Evolutionary conservation across 1,140 invertebrate species (phyloP).

Genomic region (Anadara kagoshimensis): DNA sequence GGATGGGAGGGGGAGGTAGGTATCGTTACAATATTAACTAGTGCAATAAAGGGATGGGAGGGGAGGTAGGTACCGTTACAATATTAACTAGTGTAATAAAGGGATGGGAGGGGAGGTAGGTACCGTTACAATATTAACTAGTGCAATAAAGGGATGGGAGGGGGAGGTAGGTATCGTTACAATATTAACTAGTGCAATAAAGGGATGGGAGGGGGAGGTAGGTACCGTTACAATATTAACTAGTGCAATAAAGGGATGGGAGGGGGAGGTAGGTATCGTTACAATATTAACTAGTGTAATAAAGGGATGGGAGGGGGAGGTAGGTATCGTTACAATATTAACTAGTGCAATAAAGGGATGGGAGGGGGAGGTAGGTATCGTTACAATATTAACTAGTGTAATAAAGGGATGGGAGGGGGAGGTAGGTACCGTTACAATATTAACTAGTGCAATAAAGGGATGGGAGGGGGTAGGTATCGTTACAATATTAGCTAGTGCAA

Average conservation of each 20-base stretch:
- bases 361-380: slow-evolving; percentile 86
- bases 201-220: slow-evolving; percentile 95
- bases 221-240: slow-evolving; percentile 55
- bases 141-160: slow-evolving; percentile 94
- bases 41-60: slow-evolving; percentile 94
- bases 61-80: slow-evolving; percentile 78
- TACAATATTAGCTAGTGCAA: slow-evolving; percentile 91
- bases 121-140: slow-evolving; percentile 92
- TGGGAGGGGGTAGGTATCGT: no score
- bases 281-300: slow-evolving; percentile 90
- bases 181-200: slow-evolving; percentile 92
- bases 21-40: slow-evolving; percentile 82
- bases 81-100: no score
- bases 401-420: slow-evolving; percentile 97
- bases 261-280: slow-evolving; percentile 82
- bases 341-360: slow-evolving; percentile 91
- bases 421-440: slow-evolving; percentile 68
- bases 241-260: slow-evolving; percentile 94
- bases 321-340: slow-evolving; percentile 44
- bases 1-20: slow-evolving; percentile 94
- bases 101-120: no score
- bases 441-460: no score
- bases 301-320: slow-evolving; percentile 96
- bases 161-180: slow-evolving; percentile 80
- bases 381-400: slow-evolving; percentile 86